Conservation (phyloP, 2,888 invertebrate species). For the Galerucella calmariensis region DNA sequence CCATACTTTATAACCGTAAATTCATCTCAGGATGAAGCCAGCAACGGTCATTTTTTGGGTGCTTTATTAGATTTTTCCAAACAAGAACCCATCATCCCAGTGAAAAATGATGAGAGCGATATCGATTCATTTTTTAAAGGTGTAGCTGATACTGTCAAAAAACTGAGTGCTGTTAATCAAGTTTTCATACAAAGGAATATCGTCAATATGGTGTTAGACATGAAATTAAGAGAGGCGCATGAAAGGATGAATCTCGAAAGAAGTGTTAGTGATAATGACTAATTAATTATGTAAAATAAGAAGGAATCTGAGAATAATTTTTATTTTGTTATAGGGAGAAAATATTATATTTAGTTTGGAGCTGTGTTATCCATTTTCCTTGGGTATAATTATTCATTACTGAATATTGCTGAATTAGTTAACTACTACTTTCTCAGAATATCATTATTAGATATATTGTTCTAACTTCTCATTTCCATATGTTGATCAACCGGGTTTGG, state of each 20-base stretch:
- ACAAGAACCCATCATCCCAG: background rate
- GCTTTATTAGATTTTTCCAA: slow-evolving; percentile 35
- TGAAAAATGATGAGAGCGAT: slow-evolving; percentile 34
- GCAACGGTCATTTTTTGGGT: slow-evolving; percentile 37
- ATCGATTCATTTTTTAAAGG: slow-evolving; percentile 47
- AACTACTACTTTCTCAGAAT: too few relatives aligned
- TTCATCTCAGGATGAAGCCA: slow-evolving; percentile 10
- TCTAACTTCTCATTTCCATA: too few relatives aligned
- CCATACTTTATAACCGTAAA: slow-evolving; percentile 24
- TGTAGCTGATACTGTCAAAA: slow-evolving; percentile 46
- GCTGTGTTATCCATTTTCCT: too few relatives aligned
- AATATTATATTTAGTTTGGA: too few relatives aligned
- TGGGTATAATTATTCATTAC: too few relatives aligned
- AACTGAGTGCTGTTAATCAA: slow-evolving; percentile 44
- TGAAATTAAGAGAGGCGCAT: slow-evolving; percentile 42
- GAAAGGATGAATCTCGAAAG: slow-evolving; percentile 28
- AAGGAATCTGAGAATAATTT: background rate
- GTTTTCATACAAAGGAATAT: slow-evolving; percentile 45
- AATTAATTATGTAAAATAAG: background rate
- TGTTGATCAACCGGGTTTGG: too few relatives aligned
- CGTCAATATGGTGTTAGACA: slow-evolving; percentile 46
- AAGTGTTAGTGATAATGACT: slow-evolving; percentile 17
- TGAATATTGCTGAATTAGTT: too few relatives aligned
- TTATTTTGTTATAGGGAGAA: background rate
- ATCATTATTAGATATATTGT: too few relatives aligned